phyloP scores from a whole-genome alignment of 2,888 invertebrate genomes.

The Gymnosoma rotundatum region DNA sequence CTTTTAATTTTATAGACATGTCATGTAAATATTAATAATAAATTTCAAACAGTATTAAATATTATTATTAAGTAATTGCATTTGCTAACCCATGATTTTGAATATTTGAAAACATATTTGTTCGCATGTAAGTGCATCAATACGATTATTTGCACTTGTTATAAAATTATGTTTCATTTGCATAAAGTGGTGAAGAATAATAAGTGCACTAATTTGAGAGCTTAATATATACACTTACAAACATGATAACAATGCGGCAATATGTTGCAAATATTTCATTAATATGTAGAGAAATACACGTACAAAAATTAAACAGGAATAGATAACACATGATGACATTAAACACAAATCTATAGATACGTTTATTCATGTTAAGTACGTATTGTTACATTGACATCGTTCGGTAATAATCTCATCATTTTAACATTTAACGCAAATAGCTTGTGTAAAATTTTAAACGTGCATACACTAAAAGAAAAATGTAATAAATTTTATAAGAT shows the following conservation, averaged over 20 bases:
- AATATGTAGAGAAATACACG: not conserved
- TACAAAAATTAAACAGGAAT: not conserved
- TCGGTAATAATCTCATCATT: too few species aligned
- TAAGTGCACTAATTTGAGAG: constrained; percentile 38
- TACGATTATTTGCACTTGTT: constrained; percentile 26
- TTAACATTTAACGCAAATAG: too few species aligned
- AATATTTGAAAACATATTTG: not conserved
- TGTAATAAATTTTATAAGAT: too few species aligned
- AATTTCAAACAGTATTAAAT: not conserved
- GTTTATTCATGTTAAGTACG: not conserved
- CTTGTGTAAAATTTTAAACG: too few species aligned
- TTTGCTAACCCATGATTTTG: not conserved
- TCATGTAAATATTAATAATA: not conserved
- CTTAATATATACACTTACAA: constrained; percentile 1
- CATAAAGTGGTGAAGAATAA: constrained; percentile 11
- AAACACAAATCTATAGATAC: too few species aligned
- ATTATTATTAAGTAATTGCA: not conserved
- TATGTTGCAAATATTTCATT: constrained; percentile 13
- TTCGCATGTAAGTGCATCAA: not conserved
- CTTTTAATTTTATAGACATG: too few species aligned
- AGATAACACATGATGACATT: too few species aligned
- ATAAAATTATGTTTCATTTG: constrained; percentile 13
- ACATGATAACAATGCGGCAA: constrained; percentile 19
- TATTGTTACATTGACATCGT: constrained; percentile 6
- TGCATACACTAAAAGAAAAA: too few species aligned